These are phyloP conservation scores for Microctonus brassicae DNA, from an alignment of 2,888 invertebrate species.

Conservation along the genomic window DNA sequence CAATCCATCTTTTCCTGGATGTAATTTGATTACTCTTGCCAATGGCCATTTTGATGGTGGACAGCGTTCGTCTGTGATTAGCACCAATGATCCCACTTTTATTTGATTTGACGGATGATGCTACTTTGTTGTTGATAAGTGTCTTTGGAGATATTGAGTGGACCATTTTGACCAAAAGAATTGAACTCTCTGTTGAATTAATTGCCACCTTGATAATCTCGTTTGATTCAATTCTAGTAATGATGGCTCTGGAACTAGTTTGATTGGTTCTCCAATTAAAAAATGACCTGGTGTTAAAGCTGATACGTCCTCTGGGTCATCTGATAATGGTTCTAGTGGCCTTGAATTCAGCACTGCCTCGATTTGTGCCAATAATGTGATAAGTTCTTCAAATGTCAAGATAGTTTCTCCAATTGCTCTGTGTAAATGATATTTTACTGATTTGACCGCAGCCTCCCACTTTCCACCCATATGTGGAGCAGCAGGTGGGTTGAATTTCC, in stretches of 20 bases:
- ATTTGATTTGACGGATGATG: background rate
- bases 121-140: background rate
- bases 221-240: conserved; percentile 38
- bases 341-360: conserved; percentile 52
- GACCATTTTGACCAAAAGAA: conserved; percentile 50
- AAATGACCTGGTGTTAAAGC: conserved; percentile 57
- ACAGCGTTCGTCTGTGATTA: background rate
- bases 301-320: conserved; percentile 42
- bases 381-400: conserved; percentile 52
- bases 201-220: conserved; percentile 50
- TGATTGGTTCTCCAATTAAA: conserved; percentile 47
- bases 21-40: background rate
- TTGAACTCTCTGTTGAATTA: conserved; percentile 46
- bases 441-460: conserved; percentile 55
- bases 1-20: background rate
- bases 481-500: conserved; percentile 15
- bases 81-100: background rate
- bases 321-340: conserved; percentile 47
- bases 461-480: conserved; percentile 47
- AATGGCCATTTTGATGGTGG: conserved; percentile 2
- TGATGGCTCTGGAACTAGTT: conserved; percentile 44
- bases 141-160: conserved; percentile 43
- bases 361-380: conserved; percentile 48
- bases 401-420: conserved; percentile 38
- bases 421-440: conserved; percentile 49